Conservation (phyloP, 2,797 vertebrate genomes). For the Monodelphis domestica region DNA sequence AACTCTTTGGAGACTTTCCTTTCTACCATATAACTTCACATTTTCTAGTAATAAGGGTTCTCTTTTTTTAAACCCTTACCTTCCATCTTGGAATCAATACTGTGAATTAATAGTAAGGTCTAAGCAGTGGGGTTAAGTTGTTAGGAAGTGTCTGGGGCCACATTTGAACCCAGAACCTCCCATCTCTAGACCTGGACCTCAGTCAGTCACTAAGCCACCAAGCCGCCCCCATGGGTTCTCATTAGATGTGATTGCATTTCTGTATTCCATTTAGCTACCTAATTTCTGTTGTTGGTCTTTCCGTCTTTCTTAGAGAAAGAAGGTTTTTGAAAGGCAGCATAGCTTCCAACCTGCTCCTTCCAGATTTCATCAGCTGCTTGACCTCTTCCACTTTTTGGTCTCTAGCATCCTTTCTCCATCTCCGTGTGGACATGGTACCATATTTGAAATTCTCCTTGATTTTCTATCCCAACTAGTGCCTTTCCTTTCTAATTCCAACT, state of each 20-base stretch:
- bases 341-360: background rate
- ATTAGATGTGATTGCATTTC: no score
- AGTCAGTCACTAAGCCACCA: no score
- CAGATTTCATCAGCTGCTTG: background rate
- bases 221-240: no score
- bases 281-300: background rate
- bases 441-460: background rate
- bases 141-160: no score
- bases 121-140: no score
- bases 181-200: no score
- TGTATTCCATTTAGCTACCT: conserved; percentile 19
- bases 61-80: background rate
- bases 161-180: no score
- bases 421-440: conserved; percentile 37
- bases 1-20: background rate
- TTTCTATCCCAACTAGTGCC: accelerated
- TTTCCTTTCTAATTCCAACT: background rate
- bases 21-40: background rate
- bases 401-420: background rate
- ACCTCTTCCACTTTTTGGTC: background rate
- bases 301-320: no score
- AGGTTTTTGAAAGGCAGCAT: background rate
- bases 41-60: background rate
- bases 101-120: no score
- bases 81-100: no score